These are phyloP conservation scores for Apamea sordens DNA, from an alignment of 2,888 invertebrate species.

Conservation along the genomic window DNA sequence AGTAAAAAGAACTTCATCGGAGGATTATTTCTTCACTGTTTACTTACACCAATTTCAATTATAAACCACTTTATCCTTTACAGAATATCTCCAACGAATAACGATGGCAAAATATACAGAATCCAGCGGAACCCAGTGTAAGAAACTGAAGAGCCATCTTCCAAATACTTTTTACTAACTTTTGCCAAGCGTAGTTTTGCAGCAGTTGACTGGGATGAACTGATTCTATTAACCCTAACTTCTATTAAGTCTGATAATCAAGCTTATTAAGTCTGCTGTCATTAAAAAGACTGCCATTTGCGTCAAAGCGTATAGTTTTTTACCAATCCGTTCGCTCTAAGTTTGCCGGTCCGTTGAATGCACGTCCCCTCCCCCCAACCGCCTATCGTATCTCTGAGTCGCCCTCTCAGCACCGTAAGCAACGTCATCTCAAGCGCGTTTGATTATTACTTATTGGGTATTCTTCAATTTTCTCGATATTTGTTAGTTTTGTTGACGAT, in stretches of 20 bases:
- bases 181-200: constrained; percentile 28
- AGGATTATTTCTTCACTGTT: background rate
- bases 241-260: no score
- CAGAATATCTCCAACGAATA: constrained; percentile 56
- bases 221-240: background rate
- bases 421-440: no score
- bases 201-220: background rate
- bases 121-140: constrained; percentile 49
- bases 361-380: no score
- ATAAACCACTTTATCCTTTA: constrained; percentile 37
- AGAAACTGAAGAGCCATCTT: constrained; percentile 27
- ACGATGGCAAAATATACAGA: constrained; percentile 38
- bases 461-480: no score
- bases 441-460: no score
- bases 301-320: background rate
- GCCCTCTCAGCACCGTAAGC: no score
- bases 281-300: background rate
- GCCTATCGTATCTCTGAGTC: no score
- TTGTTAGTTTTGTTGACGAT: no score
- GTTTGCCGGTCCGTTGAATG: no score
- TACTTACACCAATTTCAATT: background rate
- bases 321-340: background rate
- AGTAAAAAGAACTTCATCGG: no score
- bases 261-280: no score
- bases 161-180: constrained; percentile 3